These are phyloP conservation scores for Druon quercuslanigerum DNA, from an alignment of 1,140 invertebrate genomes.

Conservation along the genomic window DNA sequence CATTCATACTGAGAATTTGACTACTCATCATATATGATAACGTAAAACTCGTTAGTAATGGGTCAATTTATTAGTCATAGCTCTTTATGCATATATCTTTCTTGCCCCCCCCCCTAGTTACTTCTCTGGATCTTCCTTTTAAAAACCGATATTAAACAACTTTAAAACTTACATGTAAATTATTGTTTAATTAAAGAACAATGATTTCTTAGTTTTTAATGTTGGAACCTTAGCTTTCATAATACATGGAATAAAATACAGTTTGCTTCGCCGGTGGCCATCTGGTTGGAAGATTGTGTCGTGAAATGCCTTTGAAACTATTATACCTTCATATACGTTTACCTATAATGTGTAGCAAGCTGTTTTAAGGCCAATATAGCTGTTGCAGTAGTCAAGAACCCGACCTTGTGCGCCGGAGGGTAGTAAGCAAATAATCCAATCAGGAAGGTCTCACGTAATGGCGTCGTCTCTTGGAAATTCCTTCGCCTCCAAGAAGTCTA, in stretches of 20 bases:
- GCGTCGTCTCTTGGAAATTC: conserved; percentile 37
- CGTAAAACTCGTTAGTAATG: too few relatives aligned
- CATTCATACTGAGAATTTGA: too few relatives aligned
- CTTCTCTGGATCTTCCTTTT: too few relatives aligned
- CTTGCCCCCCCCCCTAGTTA: too few relatives aligned
- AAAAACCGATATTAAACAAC: too few relatives aligned
- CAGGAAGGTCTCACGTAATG: conserved; percentile 40
- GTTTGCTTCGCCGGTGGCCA: conserved; percentile 5
- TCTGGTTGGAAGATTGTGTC: conserved; percentile 36
- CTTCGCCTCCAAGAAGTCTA: conserved; percentile 8
- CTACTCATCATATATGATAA: too few relatives aligned
- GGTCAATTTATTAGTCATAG: too few relatives aligned
- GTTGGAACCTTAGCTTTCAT: neutral
- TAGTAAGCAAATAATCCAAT: conserved; percentile 63
- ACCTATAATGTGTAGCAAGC: conserved; percentile 27
- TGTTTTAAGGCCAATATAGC: conserved; percentile 25
- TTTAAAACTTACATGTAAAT: too few relatives aligned
- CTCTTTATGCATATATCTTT: too few relatives aligned
- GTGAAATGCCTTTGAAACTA: conserved; percentile 46
- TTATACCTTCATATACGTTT: conserved; percentile 42
- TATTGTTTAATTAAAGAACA: neutral
- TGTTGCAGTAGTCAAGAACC: conserved; percentile 28
- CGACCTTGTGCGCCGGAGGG: conserved; percentile 36
- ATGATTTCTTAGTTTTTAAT: neutral
- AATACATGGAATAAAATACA: conserved; percentile 5